Evolutionary conservation across 2,888 invertebrate species (phyloP).

Genomic region (Himalopsyche japonica): DNA sequence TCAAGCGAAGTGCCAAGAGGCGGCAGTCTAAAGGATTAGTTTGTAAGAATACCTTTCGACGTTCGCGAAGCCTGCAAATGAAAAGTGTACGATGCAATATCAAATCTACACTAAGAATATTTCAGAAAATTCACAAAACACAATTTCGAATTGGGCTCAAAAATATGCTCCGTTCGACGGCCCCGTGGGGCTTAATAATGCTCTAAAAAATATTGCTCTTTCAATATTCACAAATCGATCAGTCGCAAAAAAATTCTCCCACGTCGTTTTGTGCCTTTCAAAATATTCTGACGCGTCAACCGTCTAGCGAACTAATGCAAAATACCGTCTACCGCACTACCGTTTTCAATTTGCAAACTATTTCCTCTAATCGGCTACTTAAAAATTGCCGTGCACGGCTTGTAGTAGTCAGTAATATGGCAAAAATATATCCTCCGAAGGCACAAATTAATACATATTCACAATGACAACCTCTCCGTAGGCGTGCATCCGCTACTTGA

Average conservation of each 20-base stretch:
- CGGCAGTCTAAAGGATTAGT: background rate
- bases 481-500: background rate
- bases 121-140: background rate
- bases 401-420: constrained; percentile 23
- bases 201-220: constrained; percentile 26
- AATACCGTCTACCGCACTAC: background rate
- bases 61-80: background rate
- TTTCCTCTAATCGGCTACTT: background rate
- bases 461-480: constrained; percentile 35
- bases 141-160: background rate
- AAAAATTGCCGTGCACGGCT: constrained; percentile 1
- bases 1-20: background rate
- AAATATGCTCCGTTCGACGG: background rate
- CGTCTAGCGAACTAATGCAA: constrained; percentile 12
- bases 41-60: background rate
- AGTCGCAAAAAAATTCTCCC: background rate
- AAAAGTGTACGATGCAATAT: background rate
- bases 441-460: constrained; percentile 41
- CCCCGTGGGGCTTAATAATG: background rate
- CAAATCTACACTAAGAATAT: background rate
- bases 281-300: background rate
- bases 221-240: constrained; percentile 8
- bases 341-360: background rate
- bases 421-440: constrained; percentile 39
- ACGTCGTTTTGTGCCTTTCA: background rate